Evolutionary conservation across 2,888 invertebrate genomes (phyloP).

Genomic region (Polyploca ridens): DNA sequence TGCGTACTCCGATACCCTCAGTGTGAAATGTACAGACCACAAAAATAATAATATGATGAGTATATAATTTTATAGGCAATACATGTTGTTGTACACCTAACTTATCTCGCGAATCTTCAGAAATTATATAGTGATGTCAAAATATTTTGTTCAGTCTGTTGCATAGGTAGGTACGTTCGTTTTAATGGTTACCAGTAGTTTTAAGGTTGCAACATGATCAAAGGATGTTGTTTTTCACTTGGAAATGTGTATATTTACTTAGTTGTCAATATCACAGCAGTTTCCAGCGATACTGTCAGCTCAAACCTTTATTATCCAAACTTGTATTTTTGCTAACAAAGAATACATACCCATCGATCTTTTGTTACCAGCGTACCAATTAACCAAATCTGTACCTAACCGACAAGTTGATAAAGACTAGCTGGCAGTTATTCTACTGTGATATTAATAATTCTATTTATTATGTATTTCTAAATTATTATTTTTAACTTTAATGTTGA

Average conservation of each 20-base stretch:
- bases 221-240: constrained; percentile 64
- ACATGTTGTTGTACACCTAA: background rate
- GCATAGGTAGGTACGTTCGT: constrained; percentile 51
- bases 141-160: constrained; percentile 51
- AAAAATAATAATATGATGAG: background rate
- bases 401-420: constrained; percentile 38
- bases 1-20: background rate
- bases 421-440: constrained; percentile 82
- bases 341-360: background rate
- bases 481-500: constrained; percentile 72
- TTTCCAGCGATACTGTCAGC: constrained; percentile 72
- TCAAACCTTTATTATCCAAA: constrained; percentile 27
- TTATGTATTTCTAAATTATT: constrained; percentile 74
- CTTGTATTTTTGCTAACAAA: constrained; percentile 17
- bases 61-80: background rate
- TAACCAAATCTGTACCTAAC: background rate
- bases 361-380: constrained; percentile 14
- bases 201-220: constrained; percentile 66
- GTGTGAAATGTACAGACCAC: background rate
- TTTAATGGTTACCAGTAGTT: constrained; percentile 79
- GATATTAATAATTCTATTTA: constrained; percentile 83
- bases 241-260: constrained; percentile 56
- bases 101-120: constrained; percentile 25
- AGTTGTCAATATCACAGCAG: constrained; percentile 83
- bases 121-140: constrained; percentile 34